Evolutionary conservation across 2,113 vertebrate species (phyloP), one percentile per base, ranked within the genome.

Genomic region (Pampusana beccarii): DNA sequence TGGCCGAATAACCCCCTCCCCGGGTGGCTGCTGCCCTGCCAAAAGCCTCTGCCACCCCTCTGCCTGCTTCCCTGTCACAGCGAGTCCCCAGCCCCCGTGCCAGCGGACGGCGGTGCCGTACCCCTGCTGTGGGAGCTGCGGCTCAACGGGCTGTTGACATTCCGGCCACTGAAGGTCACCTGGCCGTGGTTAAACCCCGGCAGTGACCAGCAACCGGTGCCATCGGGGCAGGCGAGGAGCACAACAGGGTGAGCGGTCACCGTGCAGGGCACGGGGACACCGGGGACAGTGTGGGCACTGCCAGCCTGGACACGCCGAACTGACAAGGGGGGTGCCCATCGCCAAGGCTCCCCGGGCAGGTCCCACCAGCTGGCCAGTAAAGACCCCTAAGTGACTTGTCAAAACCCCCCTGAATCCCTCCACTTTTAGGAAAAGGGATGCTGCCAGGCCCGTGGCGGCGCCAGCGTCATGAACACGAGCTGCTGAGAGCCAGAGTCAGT

Each of bases 401-500:
- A 46, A 46, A 46, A 46, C 17, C 18, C 44, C 44, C 16, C 48
- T 15, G 42, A 90, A 90, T 46, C 72, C 2, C 7, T 25, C 25
- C 8, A 5, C 61, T 81, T 51, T 66, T 51, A 61, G 50, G 60
- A n/a, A 46, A 89, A 91, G 58, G 19, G 38, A 25, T 11, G 5
- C 11, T 13, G 25, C 48, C 6, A 4, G 16, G 16, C 18, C 48
- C 0, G 0, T 7, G 25, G 44, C 2, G 0, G 58, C 36, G 67
- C 34, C 60, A 51, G 34, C 0, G 8, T 9, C 31, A 78, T 0
- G 2, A 62, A 56, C 38, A 19, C 0, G 1, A 84, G 64, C 71
- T 25, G 34, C 72, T 9, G 53, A 64, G 62, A 33, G 26, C 13
- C 53, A 50, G 58, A 38, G 36, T 38, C 33, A 11, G 46, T 84